These are phyloP conservation scores for Lepetodrilus schrolli DNA, from an alignment of 2,888 invertebrate species.

Conservation along the genomic window DNA sequence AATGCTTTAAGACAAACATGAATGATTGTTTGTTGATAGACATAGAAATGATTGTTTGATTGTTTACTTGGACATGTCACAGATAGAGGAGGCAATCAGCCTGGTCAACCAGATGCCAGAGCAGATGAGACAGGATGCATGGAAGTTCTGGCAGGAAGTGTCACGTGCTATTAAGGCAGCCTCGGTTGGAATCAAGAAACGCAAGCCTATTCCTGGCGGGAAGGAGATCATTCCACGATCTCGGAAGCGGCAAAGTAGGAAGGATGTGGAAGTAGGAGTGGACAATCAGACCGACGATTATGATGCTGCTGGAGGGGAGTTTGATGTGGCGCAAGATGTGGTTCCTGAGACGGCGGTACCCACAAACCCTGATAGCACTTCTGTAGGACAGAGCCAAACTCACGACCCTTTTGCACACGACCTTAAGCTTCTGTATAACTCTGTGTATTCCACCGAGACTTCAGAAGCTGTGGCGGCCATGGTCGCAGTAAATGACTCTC, in stretches of 20 bases:
- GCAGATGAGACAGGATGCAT: slow-evolving; percentile 42
- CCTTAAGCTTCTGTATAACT: neutral
- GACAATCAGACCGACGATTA: too few relatives aligned
- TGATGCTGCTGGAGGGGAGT: neutral
- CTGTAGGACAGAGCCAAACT: neutral
- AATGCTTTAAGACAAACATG: neutral
- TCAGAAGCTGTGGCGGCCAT: slow-evolving; percentile 13
- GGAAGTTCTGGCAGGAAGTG: slow-evolving; percentile 49
- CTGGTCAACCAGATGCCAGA: slow-evolving; percentile 45
- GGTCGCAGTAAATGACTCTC: neutral
- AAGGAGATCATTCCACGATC: neutral
- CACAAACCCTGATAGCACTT: neutral
- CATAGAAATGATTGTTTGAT: neutral
- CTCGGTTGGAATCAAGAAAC: slow-evolving; percentile 20
- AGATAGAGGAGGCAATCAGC: slow-evolving; percentile 50
- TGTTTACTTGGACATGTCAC: neutral
- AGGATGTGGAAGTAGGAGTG: neutral
- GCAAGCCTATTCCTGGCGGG: neutral
- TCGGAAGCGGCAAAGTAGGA: neutral
- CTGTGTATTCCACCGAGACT: slow-evolving; percentile 5
- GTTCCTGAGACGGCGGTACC: neutral
- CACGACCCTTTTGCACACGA: slow-evolving; percentile 1
- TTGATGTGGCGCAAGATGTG: neutral
- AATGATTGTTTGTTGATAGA: neutral
- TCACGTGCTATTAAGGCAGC: slow-evolving; percentile 34